phyloP scores from a whole-genome alignment of 92 coral and sea anemone genomes.

The Heteractis magnifica region DNA sequence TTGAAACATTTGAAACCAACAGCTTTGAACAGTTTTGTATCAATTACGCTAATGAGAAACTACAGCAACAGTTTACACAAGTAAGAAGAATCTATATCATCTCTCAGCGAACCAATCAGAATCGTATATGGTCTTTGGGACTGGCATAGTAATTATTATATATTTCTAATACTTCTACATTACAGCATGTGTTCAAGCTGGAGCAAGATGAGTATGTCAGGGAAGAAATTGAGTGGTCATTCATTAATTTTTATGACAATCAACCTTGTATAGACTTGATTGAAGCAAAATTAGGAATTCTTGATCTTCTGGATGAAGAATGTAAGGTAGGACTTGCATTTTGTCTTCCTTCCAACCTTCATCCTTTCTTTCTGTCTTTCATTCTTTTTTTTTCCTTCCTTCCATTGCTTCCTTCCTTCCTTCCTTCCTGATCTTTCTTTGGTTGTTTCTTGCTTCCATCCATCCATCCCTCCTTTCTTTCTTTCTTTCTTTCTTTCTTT shows the following conservation, averaged over 20 bases:
- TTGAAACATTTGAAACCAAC: conserved; percentile 95
- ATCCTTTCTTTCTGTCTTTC: no score
- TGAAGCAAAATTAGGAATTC: conserved; percentile 91
- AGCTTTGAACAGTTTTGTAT: conserved; percentile 99
- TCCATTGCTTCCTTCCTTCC: not conserved
- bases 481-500: not conserved
- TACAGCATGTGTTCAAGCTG: conserved; percentile 94
- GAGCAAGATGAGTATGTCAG: conserved; percentile 95
- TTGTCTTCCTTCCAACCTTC: not conserved
- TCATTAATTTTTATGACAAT: conserved; percentile 92
- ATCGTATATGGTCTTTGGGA: not conserved
- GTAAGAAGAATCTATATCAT: conserved; percentile 36
- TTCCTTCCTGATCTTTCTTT: not conserved
- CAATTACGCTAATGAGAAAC: conserved; percentile 95
- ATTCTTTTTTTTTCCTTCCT: not conserved
- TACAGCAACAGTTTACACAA: conserved; percentile 97
- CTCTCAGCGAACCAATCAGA: not conserved
- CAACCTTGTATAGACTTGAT: conserved; percentile 98
- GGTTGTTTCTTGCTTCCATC: not conserved
- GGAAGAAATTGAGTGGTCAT: conserved; percentile 97
- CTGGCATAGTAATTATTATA: not conserved
- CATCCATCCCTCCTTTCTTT: not conserved
- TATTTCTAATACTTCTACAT: not conserved
- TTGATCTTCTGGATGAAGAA: conserved; percentile 94
- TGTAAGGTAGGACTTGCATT: conserved; percentile 73